Evolutionary conservation across 2,113 vertebrate genomes (phyloP).

Genomic region (Daphoenositta chrysoptera): DNA sequence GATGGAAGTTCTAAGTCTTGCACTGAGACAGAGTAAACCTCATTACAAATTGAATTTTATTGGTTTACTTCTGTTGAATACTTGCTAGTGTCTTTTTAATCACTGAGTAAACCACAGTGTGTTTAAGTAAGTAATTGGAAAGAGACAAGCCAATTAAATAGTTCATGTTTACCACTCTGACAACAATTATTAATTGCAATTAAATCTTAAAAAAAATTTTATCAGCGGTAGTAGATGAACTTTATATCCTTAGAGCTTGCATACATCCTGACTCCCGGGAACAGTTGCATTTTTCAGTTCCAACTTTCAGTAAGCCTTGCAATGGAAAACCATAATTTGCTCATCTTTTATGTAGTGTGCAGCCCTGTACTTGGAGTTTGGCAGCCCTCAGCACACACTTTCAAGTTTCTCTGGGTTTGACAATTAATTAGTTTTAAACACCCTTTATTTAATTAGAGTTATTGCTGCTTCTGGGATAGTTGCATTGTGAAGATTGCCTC

Average conservation of each 20-base stretch:
- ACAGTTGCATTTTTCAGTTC: neutral
- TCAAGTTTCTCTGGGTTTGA: neutral
- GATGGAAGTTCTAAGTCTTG: neutral
- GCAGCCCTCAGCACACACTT: neutral
- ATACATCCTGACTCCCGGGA: neutral
- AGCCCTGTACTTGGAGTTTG: neutral
- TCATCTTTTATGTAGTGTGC: neutral
- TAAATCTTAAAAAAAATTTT: neutral
- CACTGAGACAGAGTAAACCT: neutral
- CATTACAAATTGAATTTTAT: neutral
- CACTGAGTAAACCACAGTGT: neutral
- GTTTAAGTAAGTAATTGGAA: constrained; percentile 1
- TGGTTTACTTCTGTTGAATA: neutral
- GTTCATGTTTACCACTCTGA: neutral
- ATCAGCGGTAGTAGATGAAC: neutral
- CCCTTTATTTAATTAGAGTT: neutral
- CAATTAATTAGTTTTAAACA: constrained; percentile 9
- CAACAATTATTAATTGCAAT: constrained; percentile 22
- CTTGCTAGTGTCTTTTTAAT: neutral
- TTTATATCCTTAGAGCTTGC: neutral
- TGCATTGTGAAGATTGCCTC: neutral
- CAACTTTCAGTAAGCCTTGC: neutral
- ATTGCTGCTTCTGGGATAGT: neutral
- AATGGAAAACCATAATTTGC: neutral
- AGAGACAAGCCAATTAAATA: neutral